Conservation (phyloP, 2,797 vertebrate genomes). For the Mus caroli region DNA sequence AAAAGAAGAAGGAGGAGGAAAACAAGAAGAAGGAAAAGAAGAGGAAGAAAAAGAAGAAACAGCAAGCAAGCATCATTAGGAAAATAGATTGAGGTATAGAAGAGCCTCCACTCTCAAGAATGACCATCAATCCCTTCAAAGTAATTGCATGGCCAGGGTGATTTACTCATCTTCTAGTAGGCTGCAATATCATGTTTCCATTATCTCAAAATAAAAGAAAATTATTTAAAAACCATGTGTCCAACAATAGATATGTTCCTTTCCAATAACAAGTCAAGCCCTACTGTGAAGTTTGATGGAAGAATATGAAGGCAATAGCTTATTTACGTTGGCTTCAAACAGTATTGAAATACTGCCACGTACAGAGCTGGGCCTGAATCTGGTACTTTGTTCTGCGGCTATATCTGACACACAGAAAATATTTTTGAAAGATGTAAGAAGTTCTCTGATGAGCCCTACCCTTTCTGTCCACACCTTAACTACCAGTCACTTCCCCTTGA, state of each 20-base stretch:
- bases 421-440: neutral
- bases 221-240: neutral
- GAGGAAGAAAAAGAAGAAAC: neutral
- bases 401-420: conserved; percentile 12
- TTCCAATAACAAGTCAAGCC: neutral
- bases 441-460: neutral
- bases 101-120: neutral
- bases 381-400: neutral
- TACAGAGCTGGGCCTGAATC: neutral
- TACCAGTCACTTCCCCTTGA: neutral
- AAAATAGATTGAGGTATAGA: neutral
- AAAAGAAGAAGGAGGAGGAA: too few relatives aligned
- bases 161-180: neutral
- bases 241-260: neutral
- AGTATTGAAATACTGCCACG: neutral
- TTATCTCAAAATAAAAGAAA: neutral
- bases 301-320: neutral
- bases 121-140: neutral
- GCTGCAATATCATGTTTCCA: neutral
- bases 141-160: neutral
- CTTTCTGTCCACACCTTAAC: neutral
- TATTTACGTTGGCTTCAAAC: neutral
- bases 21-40: neutral
- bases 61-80: neutral
- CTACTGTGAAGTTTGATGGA: neutral